These are phyloP conservation scores for Setipinna tenuifilis DNA, from an alignment of 2,797 vertebrate species.

Conservation along the genomic window DNA sequence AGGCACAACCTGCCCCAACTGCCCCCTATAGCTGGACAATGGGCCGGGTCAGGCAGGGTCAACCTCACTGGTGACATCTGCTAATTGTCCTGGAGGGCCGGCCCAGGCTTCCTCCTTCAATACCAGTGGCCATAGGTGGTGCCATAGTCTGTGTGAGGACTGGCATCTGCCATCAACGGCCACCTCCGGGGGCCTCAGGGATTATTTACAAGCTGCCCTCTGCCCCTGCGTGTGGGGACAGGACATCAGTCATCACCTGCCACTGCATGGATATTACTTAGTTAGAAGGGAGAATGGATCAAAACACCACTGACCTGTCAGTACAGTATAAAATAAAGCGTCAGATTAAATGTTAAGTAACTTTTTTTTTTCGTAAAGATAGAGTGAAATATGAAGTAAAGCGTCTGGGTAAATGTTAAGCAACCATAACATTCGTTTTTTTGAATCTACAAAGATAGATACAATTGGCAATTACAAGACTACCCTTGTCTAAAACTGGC, in stretches of 20 bases:
- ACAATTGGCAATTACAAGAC: too few species aligned
- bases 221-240: neutral
- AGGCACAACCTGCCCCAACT: constrained; percentile 47
- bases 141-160: constrained; percentile 52
- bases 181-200: constrained; percentile 52
- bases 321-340: too few species aligned
- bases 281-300: neutral
- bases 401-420: too few species aligned
- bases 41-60: constrained; percentile 72
- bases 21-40: constrained; percentile 53
- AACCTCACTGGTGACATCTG: constrained; percentile 70
- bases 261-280: neutral
- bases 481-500: too few species aligned
- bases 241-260: neutral
- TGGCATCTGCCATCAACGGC: constrained; percentile 62
- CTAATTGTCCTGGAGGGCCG: constrained; percentile 75
- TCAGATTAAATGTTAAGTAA: too few species aligned
- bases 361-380: too few species aligned
- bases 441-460: too few species aligned
- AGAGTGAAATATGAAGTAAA: too few species aligned
- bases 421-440: too few species aligned
- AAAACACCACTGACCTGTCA: too few species aligned
- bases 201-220: constrained; percentile 54
- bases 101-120: constrained; percentile 57
- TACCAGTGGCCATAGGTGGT: constrained; percentile 59